These are phyloP conservation scores for Philaenus spumarius DNA, from an alignment of 1,140 invertebrate species.

Conservation along the genomic window DNA sequence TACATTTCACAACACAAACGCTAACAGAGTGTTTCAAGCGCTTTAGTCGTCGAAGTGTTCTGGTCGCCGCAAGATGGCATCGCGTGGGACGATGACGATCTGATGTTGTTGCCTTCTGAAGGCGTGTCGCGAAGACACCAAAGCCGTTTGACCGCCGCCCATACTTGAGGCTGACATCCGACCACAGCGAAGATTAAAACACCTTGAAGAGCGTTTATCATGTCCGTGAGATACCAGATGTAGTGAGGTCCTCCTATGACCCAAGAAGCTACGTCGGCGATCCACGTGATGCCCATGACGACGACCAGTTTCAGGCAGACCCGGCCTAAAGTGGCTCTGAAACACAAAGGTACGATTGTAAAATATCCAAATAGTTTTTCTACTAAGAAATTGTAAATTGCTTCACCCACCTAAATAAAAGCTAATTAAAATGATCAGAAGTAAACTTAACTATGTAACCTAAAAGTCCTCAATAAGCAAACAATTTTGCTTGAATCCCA, in stretches of 20 bases:
- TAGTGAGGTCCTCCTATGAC: constrained; percentile 64
- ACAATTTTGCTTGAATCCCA: no score
- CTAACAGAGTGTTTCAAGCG: constrained; percentile 29
- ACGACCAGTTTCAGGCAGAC: constrained; percentile 78
- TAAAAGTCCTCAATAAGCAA: no score
- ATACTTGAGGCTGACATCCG: constrained; percentile 71
- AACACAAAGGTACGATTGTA: no score
- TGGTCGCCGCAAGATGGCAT: constrained; percentile 69
- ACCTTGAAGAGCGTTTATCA: constrained; percentile 78
- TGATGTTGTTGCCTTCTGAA: constrained; percentile 42
- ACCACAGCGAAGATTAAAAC: constrained; percentile 86
- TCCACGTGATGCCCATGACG: constrained; percentile 81
- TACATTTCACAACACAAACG: not conserved
- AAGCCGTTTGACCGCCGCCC: constrained; percentile 57
- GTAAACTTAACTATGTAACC: no score
- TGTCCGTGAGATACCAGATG: constrained; percentile 56
- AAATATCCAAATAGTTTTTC: no score
- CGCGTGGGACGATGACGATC: constrained; percentile 63
- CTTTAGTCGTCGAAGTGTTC: constrained; percentile 40
- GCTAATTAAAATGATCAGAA: no score
- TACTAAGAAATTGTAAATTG: no score
- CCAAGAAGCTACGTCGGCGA: constrained; percentile 71
- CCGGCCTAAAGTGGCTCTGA: constrained; percentile 63
- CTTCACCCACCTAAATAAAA: no score
- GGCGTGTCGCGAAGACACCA: constrained; percentile 48